A percentile compares a stretch with the other conserved stretches of the same genome.
phyloP scores from a whole-genome alignment of 1,140 invertebrate species.

The Drosophila pseudoananassae region DNA sequence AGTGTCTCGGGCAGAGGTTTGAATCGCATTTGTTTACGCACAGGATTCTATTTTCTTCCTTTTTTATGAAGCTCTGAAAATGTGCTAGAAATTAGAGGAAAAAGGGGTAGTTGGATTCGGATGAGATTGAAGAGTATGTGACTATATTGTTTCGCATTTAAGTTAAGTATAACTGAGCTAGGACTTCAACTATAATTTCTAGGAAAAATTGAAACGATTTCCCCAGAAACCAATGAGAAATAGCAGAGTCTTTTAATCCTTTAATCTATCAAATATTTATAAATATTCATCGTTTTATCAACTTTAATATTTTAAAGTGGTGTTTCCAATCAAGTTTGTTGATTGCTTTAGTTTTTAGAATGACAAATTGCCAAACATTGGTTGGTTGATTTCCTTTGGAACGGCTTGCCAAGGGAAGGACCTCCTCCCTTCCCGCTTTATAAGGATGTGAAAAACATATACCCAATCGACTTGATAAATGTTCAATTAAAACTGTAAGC shows the following conservation, averaged over 20 bases:
- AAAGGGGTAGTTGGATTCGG: too few relatives aligned
- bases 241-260: too few relatives aligned
- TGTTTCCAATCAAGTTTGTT: too few relatives aligned
- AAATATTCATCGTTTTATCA: too few relatives aligned
- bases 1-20: background rate
- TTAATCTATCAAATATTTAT: too few relatives aligned
- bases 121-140: too few relatives aligned
- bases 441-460: constrained; percentile 26
- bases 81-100: background rate
- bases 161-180: too few relatives aligned
- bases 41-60: background rate
- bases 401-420: background rate
- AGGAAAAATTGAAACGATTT: too few relatives aligned
- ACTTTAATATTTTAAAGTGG: too few relatives aligned
- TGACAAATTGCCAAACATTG: background rate
- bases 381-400: constrained; percentile 13
- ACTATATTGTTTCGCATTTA: too few relatives aligned
- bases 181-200: too few relatives aligned
- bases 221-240: too few relatives aligned
- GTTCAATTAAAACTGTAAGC: constrained; percentile 52
- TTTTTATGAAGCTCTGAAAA: constrained; percentile 3
- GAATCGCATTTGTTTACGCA: background rate
- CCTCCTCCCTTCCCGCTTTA: background rate
- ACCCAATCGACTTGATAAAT: constrained; percentile 51
- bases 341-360: background rate